Percentiles rank a stretch among this genome's conserved stretches.
Evolutionary conservation across 2,888 invertebrate species (phyloP).

Genomic region (Cephus pulcher): DNA sequence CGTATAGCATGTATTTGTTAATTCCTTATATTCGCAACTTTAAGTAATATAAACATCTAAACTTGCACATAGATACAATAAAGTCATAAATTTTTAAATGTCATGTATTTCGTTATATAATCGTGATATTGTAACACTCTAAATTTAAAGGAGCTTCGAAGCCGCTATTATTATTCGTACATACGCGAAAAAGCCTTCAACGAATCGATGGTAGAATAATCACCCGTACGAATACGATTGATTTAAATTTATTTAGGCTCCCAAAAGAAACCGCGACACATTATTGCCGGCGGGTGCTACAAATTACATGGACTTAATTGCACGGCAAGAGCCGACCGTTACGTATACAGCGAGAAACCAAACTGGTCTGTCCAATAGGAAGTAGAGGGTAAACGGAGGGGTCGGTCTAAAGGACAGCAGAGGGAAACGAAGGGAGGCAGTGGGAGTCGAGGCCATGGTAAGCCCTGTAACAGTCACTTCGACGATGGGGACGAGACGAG

Average conservation of each 20-base stretch:
- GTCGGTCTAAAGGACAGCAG: no score
- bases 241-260: slow-evolving; percentile 25
- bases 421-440: no score
- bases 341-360: slow-evolving; percentile 20
- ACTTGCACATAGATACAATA: no score
- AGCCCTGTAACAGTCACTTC: slow-evolving; percentile 8
- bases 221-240: slow-evolving; percentile 20
- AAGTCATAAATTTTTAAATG: no score
- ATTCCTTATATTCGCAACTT: no score
- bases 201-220: slow-evolving; percentile 14
- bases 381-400: background rate
- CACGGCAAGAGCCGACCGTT: slow-evolving; percentile 13
- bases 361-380: slow-evolving; percentile 16
- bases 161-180: no score
- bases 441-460: no score
- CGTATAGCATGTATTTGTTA: no score
- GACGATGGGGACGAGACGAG: slow-evolving; percentile 15
- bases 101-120: no score
- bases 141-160: no score
- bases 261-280: slow-evolving; percentile 20
- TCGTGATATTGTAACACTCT: no score
- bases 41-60: no score
- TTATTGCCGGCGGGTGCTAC: slow-evolving; percentile 25
- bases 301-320: slow-evolving; percentile 26
- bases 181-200: background rate